phyloP scores from a whole-genome alignment of 2,888 invertebrate species.

The Unio pictorum region DNA sequence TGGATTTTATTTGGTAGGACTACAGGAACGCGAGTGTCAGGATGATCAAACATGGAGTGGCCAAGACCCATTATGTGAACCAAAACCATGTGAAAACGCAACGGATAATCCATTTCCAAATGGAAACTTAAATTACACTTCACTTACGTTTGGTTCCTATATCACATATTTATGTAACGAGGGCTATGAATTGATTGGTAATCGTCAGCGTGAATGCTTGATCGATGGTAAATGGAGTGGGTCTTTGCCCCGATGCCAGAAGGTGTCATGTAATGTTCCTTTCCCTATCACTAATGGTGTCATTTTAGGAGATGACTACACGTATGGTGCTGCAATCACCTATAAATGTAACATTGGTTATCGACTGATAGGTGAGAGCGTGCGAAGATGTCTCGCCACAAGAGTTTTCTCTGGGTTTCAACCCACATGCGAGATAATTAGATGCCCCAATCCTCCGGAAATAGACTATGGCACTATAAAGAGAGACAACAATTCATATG shows the following conservation, averaged over 20 bases:
- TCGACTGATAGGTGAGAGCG: conserved; percentile 32
- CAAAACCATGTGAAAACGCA: conserved; percentile 46
- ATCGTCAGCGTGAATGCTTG: conserved; percentile 48
- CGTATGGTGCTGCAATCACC: conserved; percentile 30
- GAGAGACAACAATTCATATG: conserved; percentile 14
- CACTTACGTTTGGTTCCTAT: conserved; percentile 21
- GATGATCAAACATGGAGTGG: conserved; percentile 64
- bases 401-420: conserved; percentile 46
- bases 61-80: conserved; percentile 52
- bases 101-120: conserved; percentile 20
- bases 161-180: conserved; percentile 42
- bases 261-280: conserved; percentile 26
- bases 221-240: conserved; percentile 54
- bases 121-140: conserved; percentile 22
- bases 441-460: conserved; percentile 30
- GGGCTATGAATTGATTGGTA: conserved; percentile 54
- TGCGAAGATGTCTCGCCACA: conserved; percentile 41
- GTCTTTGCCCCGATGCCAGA: conserved; percentile 23
- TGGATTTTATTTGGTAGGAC: conserved; percentile 90
- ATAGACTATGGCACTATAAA: conserved; percentile 29
- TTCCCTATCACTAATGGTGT: conserved; percentile 27
- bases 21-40: conserved; percentile 80
- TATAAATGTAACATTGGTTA: conserved; percentile 55
- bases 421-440: conserved; percentile 41
- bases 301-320: conserved; percentile 22